Percentiles rank a stretch among this genome's conserved stretches.
Conservation (phyloP, 1,140 invertebrate genomes). For the Caenorhabditis inopinata region DNA sequence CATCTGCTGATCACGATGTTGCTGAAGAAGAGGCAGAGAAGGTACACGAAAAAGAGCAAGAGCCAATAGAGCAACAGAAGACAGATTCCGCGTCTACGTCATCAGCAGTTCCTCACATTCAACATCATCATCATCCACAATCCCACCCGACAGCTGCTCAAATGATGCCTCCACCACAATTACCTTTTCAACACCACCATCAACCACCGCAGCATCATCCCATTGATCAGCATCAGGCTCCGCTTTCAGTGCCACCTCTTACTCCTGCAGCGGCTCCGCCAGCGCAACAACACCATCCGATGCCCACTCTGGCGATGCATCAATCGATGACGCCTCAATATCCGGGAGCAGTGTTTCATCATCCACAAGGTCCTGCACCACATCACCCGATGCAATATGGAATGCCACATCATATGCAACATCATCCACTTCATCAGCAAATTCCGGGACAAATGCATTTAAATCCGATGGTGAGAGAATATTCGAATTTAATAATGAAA, state of each 20-base stretch:
- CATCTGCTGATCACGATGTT: background rate
- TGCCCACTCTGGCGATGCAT: background rate
- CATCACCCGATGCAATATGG: background rate
- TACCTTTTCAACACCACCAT: background rate
- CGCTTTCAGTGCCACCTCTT: background rate
- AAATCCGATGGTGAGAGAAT: background rate
- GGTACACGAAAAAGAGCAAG: background rate
- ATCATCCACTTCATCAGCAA: slow-evolving; percentile 9
- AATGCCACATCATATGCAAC: background rate
- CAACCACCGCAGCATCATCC: background rate
- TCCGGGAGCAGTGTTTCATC: background rate
- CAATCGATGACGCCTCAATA: background rate
- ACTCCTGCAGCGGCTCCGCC: background rate
- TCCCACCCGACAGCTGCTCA: background rate
- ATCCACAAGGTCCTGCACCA: background rate
- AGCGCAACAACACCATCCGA: background rate
- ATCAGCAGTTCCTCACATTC: background rate
- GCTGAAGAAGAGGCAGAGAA: background rate
- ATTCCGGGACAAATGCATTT: background rate
- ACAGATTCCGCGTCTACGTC: too few species aligned
- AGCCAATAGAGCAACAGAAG: background rate
- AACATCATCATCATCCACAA: background rate
- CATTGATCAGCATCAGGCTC: background rate
- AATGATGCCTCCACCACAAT: background rate
- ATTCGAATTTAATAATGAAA: too few species aligned